Evolutionary conservation across 2,888 invertebrate genomes (phyloP).

Genomic region (Macrophya annulata): DNA sequence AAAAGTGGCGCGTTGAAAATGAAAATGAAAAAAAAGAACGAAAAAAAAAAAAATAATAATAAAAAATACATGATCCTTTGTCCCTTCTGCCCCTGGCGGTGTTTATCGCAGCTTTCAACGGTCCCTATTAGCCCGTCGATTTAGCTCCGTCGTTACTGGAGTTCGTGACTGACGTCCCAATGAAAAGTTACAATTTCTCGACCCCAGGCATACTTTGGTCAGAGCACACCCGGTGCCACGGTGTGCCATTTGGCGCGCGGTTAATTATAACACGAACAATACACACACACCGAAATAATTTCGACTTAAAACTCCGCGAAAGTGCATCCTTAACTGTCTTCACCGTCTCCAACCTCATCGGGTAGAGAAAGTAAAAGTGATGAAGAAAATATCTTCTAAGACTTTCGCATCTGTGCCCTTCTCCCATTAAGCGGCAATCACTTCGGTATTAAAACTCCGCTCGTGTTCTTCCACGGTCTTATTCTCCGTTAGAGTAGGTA

Average conservation of each 20-base stretch:
- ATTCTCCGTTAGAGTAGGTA: neutral
- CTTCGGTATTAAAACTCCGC: slow-evolving; percentile 15
- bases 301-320: neutral
- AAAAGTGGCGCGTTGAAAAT: slow-evolving; percentile 34
- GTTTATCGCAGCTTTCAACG: slow-evolving; percentile 43
- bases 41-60: neutral
- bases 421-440: slow-evolving; percentile 18
- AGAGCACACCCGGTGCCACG: slow-evolving; percentile 9
- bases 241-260: slow-evolving; percentile 41
- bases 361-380: neutral
- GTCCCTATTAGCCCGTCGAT: slow-evolving; percentile 41
- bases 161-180: slow-evolving; percentile 49
- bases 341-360: neutral
- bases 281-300: slow-evolving; percentile 3
- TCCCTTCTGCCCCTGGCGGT: slow-evolving; percentile 21
- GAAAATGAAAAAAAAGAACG: neutral
- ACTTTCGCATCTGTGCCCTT: neutral
- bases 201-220: slow-evolving; percentile 25
- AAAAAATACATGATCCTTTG: slow-evolving; percentile 23
- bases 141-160: slow-evolving; percentile 32
- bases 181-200: slow-evolving; percentile 32
- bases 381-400: neutral
- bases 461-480: slow-evolving; percentile 11
- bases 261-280: slow-evolving; percentile 31
- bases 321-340: neutral